A percentile compares a stretch with the other conserved stretches of the same genome.
phyloP scores from a whole-genome alignment of 2,888 invertebrate species.

The Mayetiola destructor region DNA sequence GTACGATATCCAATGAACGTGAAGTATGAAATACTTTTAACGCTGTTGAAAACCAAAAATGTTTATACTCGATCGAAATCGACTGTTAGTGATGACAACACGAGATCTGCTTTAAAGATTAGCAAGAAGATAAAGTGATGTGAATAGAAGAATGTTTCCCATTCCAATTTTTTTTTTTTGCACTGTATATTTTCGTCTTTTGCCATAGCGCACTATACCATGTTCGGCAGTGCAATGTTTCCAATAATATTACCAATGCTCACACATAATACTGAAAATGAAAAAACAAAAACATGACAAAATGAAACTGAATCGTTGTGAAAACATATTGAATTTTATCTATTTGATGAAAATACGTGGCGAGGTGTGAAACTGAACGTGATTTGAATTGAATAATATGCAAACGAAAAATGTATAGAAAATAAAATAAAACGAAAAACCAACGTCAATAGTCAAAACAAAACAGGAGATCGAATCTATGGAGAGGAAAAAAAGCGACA shows the following conservation, averaged over 20 bases:
- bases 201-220: no score
- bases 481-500: not conserved
- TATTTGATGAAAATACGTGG: not conserved
- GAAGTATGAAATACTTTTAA: no score
- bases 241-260: no score
- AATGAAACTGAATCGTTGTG: not conserved
- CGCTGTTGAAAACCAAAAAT: no score
- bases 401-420: not conserved
- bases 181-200: no score
- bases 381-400: conserved; percentile 2
- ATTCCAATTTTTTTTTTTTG: no score
- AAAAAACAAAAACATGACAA: not conserved
- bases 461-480: not conserved
- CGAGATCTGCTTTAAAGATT: conserved; percentile 8
- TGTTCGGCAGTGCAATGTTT: no score
- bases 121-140: no score
- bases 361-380: conserved; percentile 3
- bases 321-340: conserved; percentile 12
- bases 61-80: no score
- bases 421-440: not conserved
- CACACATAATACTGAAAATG: not conserved
- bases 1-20: no score
- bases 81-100: not conserved
- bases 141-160: no score
- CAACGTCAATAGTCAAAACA: no score